A percentile compares a stretch with the other conserved stretches of the same genome.
These are phyloP conservation scores for Dicentrarchus labrax DNA, from an alignment of 2,113 vertebrate genomes.

Conservation along the genomic window DNA sequence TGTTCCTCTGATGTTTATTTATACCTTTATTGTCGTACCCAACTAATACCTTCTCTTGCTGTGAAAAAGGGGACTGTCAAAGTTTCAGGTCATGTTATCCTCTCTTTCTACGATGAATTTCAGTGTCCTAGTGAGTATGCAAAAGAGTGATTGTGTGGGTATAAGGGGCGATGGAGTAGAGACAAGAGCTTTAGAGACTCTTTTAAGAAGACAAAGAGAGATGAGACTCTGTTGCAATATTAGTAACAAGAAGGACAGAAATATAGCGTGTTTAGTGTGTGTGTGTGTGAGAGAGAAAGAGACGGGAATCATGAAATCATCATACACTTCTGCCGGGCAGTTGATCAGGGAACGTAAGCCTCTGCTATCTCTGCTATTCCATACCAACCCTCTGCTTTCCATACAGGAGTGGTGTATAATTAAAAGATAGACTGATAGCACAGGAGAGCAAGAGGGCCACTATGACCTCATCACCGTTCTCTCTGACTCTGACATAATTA, in stretches of 20 bases:
- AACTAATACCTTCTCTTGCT: slow-evolving; percentile 2
- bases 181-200: slow-evolving; percentile 43
- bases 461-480: slow-evolving; percentile 66
- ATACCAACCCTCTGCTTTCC: slow-evolving; percentile 54
- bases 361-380: slow-evolving; percentile 57
- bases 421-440: slow-evolving; percentile 79
- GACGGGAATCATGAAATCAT: slow-evolving; percentile 54
- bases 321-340: slow-evolving; percentile 41
- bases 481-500: slow-evolving; percentile 69
- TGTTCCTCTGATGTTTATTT: not conserved
- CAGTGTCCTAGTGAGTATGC: not conserved
- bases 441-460: slow-evolving; percentile 52
- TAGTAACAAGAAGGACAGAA: slow-evolving; percentile 18
- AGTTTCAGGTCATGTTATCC: slow-evolving; percentile 28
- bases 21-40: not conserved
- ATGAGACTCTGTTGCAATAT: slow-evolving; percentile 35
- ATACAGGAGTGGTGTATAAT: slow-evolving; percentile 75
- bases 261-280: not conserved
- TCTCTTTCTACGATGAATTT: slow-evolving; percentile 14
- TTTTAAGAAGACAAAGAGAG: slow-evolving; percentile 42
- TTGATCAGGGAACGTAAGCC: slow-evolving; percentile 56
- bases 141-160: slow-evolving; percentile 7
- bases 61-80: slow-evolving; percentile 8
- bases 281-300: not conserved
- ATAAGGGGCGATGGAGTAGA: slow-evolving; percentile 1